Evolutionary conservation across 2,797 vertebrate species (phyloP).

Genomic region (Benthosema pterotum): DNA sequence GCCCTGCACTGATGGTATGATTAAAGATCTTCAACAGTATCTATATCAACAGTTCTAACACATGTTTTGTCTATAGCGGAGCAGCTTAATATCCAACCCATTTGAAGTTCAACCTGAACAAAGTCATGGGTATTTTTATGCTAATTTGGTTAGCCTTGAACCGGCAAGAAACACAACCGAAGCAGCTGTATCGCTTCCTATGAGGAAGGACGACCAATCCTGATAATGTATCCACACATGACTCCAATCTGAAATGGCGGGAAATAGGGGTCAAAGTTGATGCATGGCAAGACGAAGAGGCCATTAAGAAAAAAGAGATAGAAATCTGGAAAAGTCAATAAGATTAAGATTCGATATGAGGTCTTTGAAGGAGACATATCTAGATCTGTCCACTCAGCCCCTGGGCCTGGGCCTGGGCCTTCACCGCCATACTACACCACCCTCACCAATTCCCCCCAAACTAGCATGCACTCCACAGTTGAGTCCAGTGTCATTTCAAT

Average conservation of each 20-base stretch:
- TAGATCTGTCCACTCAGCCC: constrained; percentile 55
- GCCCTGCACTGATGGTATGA: constrained; percentile 28
- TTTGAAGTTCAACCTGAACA: constrained; percentile 40
- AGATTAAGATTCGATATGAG: constrained; percentile 66
- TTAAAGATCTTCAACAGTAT: constrained; percentile 26
- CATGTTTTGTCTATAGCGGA: constrained; percentile 39
- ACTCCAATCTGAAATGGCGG: constrained; percentile 67
- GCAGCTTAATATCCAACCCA: constrained; percentile 46
- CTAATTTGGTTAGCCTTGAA: constrained; percentile 50
- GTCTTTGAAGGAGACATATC: constrained; percentile 70
- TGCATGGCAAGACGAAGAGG: constrained; percentile 56
- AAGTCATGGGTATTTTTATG: constrained; percentile 42
- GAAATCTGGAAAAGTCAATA: constrained; percentile 76
- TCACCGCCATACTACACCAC: constrained; percentile 28
- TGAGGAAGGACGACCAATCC: constrained; percentile 43
- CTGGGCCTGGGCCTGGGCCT: constrained; percentile 30
- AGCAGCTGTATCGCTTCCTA: constrained; percentile 55
- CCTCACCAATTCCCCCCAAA: constrained; percentile 16
- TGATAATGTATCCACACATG: constrained; percentile 64
- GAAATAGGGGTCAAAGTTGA: constrained; percentile 70
- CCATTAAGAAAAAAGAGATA: constrained; percentile 68
- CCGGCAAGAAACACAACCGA: constrained; percentile 36
- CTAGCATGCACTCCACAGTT: constrained; percentile 31
- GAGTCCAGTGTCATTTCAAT: constrained; percentile 11
- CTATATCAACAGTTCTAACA: constrained; percentile 24